Evolutionary conservation across 1,140 invertebrate genomes (phyloP), one percentile per base, ranked within the genome.

Genomic region (Caenorhabditis inopinata): DNA sequence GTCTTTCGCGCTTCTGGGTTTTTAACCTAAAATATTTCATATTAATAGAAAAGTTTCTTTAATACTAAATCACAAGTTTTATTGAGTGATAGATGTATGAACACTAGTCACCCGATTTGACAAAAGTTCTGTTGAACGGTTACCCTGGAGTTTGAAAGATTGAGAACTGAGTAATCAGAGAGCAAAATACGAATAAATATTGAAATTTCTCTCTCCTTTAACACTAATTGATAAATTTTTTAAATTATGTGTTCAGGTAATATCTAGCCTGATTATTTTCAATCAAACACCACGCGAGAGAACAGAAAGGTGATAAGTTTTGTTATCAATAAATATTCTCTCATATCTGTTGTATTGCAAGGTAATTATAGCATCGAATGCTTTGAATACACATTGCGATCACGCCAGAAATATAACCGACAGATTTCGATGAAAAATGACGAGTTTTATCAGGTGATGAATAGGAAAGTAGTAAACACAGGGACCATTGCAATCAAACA

Each of bases 1-100:
- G 78, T 79, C 38, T 79, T 79, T 18, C 78, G 14, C 6, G 78
- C 78, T 5, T 58, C 73, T 11, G 78, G 78, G 46, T 79, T 79
- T 74, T 74, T 79, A 18, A 79, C 78, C 78, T 79, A 35, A 74
- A 74, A 76, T 49, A 11, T 47, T 4, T 49, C 6, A 12, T 23
- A 35, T 53, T 1, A 76, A 3, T 25, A 27, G 45, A 29, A 11
- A 7, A 7, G n/a, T n/a, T n/a, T n/a, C n/a, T n/a, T n/a, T n/a
- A n/a, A n/a, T n/a, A n/a, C n/a, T n/a, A n/a, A n/a, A n/a, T n/a
- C n/a, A n/a, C n/a, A n/a, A n/a, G n/a, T n/a, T n/a, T n/a, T n/a
- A n/a, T n/a, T n/a, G n/a, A n/a, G n/a, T n/a, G n/a, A n/a, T n/a
- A n/a, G n/a, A n/a, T n/a, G n/a, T n/a, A n/a, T n/a, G n/a, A n/a